Base-by-base conservation (phyloP, 2,797 vertebrate species). In the Rhabdomys pumilio region DNA sequence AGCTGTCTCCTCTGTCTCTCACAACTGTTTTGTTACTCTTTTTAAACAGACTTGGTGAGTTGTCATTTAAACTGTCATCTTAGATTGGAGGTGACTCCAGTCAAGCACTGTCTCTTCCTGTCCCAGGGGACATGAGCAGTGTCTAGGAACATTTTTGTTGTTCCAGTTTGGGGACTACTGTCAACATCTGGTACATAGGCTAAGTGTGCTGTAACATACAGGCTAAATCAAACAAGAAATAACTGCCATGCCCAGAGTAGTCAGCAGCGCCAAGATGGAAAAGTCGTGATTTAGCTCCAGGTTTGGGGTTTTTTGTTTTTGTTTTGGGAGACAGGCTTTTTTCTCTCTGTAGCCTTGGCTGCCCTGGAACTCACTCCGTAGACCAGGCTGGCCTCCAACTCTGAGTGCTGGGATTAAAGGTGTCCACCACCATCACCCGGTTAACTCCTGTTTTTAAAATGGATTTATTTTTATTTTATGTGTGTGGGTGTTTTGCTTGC, bases 131-230 rank as follows among this genome's bases (percentile, higher is more conserved):
- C 61, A 41, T 50, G 50, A 65, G 17, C 38, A 82, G 6, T 86
- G 0, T 90, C 81, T 92, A 55, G 34, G 95, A 63, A 89, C 31
- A 57, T 67, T 91, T 96, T n/a, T 14, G 47, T 89, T 73, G 3
- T 93, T 57, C 85, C 0, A 85, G 3, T 22, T 65, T 26, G 34
- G 47, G 44, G 12, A 26, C 73, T 82, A 12, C 55, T 83, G 10
- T 34, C 55, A n/a, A 17, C 26, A 72, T 75, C 63, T 75, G n/a
- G 19, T 91, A 50, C 55, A 67, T 47, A 55, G 24, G 57, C 50
- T 63, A 75, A 57, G 22, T 2, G 14, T 63, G 29, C 65, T 44
- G 9, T 31, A 24, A 4, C 31, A 19, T 67, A 59, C n/a, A 76
- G 19, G 15, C 34, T 24, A 22, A 50, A 67, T 67, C 19, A 61